Conservation (phyloP, 1,140 invertebrate genomes). For the Euschistus heros region DNA sequence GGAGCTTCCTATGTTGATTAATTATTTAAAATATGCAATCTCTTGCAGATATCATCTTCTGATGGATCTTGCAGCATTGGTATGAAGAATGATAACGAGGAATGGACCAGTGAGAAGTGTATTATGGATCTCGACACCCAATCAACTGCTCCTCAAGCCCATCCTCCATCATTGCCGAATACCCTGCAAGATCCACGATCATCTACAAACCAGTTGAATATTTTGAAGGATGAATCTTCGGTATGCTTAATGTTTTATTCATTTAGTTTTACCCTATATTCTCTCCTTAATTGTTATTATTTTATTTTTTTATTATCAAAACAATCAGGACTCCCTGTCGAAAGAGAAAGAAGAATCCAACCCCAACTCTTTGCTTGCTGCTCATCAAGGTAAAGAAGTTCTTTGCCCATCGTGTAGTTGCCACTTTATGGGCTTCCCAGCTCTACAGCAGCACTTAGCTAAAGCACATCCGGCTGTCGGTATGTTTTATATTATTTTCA, state of each 20-base stretch:
- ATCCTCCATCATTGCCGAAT: too few relatives aligned
- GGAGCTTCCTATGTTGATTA: too few relatives aligned
- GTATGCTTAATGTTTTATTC: too few relatives aligned
- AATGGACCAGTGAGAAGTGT: conserved; percentile 13
- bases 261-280: too few relatives aligned
- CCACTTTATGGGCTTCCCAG: conserved; percentile 31
- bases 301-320: neutral
- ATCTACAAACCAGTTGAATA: too few relatives aligned
- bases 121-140: conserved; percentile 9
- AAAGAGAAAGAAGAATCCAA: neutral
- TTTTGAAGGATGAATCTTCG: too few relatives aligned
- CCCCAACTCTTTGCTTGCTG: conserved; percentile 11
- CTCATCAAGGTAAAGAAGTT: conserved; percentile 30
- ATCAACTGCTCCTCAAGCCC: neutral
- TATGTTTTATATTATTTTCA: neutral
- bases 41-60: neutral
- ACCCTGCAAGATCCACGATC: too few relatives aligned
- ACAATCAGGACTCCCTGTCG: neutral
- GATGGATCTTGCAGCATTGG: neutral
- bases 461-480: conserved; percentile 17
- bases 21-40: neutral
- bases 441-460: conserved; percentile 30
- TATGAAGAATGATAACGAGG: neutral
- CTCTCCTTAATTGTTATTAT: too few relatives aligned
- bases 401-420: conserved; percentile 31